Evolutionary conservation across 2,888 invertebrate species (phyloP).

Genomic region (Andrena marginata): DNA sequence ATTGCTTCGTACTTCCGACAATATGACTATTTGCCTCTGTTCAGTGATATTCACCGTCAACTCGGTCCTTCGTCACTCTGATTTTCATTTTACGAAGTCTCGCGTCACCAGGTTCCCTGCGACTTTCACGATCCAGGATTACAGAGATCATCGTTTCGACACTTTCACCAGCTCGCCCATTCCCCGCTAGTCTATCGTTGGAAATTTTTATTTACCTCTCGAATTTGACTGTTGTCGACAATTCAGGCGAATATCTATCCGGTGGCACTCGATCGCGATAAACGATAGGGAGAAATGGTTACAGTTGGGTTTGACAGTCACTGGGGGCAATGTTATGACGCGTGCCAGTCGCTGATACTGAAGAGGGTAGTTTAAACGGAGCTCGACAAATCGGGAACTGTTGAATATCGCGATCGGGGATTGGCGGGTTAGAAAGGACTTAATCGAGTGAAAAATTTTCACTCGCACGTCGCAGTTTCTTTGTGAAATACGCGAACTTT

Average conservation of each 20-base stretch:
- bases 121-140: background rate
- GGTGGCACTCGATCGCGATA: constrained; percentile 12
- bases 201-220: background rate
- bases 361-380: constrained; percentile 13
- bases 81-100: background rate
- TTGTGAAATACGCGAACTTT: constrained; percentile 19
- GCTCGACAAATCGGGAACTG: constrained; percentile 11
- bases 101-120: background rate
- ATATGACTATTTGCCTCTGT: constrained; percentile 46
- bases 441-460: constrained; percentile 40
- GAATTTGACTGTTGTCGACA: background rate
- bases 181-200: background rate
- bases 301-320: background rate
- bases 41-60: constrained; percentile 10
- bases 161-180: background rate
- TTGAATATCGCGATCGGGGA: constrained; percentile 31
- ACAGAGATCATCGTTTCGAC: background rate
- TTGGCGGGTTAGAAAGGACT: constrained; percentile 9
- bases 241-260: constrained; percentile 6
- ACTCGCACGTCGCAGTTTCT: constrained; percentile 3
- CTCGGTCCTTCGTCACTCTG: background rate
- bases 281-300: background rate
- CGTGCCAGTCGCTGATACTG: constrained; percentile 6
- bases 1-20: constrained; percentile 56
- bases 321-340: background rate